Conservation (phyloP, 2,888 invertebrate species). For the Sceliomorpha sp. region DNA sequence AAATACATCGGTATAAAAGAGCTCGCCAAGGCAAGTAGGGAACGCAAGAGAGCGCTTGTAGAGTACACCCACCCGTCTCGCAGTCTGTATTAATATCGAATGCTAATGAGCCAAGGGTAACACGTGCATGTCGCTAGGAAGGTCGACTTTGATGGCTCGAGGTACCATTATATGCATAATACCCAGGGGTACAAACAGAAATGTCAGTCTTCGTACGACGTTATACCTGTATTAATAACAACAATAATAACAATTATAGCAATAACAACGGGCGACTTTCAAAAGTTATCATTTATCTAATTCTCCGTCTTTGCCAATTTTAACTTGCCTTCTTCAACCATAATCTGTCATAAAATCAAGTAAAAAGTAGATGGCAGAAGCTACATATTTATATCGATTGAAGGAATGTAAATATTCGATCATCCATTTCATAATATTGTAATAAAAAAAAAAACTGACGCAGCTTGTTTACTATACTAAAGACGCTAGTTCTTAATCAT, state of each 20-base stretch:
- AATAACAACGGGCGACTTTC: too few relatives aligned
- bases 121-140: slow-evolving; percentile 10
- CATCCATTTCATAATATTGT: too few relatives aligned
- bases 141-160: slow-evolving; percentile 17
- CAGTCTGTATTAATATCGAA: slow-evolving; percentile 38
- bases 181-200: slow-evolving; percentile 7
- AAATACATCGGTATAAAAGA: slow-evolving; percentile 16
- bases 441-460: too few relatives aligned
- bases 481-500: too few relatives aligned
- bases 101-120: slow-evolving; percentile 31
- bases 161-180: slow-evolving; percentile 15
- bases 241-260: slow-evolving; percentile 10
- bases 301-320: too few relatives aligned
- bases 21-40: neutral
- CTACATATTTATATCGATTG: too few relatives aligned
- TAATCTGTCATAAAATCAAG: too few relatives aligned
- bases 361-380: too few relatives aligned
- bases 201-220: slow-evolving; percentile 1
- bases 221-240: slow-evolving; percentile 17
- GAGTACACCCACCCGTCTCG: slow-evolving; percentile 14
- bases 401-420: too few relatives aligned
- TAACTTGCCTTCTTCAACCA: too few relatives aligned
- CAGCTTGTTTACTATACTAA: too few relatives aligned
- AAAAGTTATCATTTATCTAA: too few relatives aligned
- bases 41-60: slow-evolving; percentile 2